These are phyloP conservation scores for Drosophila ezoana DNA, from an alignment of 2,888 invertebrate genomes.

Conservation along the genomic window DNA sequence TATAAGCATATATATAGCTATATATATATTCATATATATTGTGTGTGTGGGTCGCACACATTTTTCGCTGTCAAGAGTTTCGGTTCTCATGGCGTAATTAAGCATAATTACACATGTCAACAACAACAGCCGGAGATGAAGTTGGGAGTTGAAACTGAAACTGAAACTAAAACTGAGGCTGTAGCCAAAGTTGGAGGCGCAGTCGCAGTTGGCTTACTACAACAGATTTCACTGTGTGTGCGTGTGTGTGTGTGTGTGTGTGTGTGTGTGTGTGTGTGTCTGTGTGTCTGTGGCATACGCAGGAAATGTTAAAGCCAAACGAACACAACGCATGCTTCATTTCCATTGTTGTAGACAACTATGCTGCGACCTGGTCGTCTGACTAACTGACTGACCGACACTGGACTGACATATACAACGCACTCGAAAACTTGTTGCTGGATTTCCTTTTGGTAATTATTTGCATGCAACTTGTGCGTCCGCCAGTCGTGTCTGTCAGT, in stretches of 20 bases:
- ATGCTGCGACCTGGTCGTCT: conserved; percentile 11
- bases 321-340: conserved; percentile 42
- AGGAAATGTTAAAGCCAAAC: conserved; percentile 69
- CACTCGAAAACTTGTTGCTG: conserved; percentile 38
- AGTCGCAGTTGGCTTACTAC: conserved; percentile 60
- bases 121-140: conserved; percentile 36
- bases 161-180: conserved; percentile 3
- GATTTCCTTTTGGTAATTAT: conserved; percentile 76
- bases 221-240: conserved; percentile 69
- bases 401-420: conserved; percentile 16
- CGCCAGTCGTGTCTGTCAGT: conserved; percentile 50
- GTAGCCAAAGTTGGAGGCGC: conserved; percentile 13
- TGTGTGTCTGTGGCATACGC: conserved; percentile 46
- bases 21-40: background rate
- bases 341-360: conserved; percentile 46
- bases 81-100: conserved; percentile 73
- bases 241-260: conserved; percentile 3
- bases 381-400: conserved; percentile 22
- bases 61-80: conserved; percentile 56
- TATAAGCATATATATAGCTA: background rate
- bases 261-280: conserved; percentile 29
- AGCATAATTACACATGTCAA: conserved; percentile 76
- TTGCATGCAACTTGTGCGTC: conserved; percentile 77
- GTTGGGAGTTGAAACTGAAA: conserved; percentile 15
- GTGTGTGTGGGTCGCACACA: conserved; percentile 38